Percentiles rank a stretch among this genome's conserved stretches.
Evolutionary conservation across 2,113 vertebrate genomes (phyloP).

Genomic region (Egretta garzetta): DNA sequence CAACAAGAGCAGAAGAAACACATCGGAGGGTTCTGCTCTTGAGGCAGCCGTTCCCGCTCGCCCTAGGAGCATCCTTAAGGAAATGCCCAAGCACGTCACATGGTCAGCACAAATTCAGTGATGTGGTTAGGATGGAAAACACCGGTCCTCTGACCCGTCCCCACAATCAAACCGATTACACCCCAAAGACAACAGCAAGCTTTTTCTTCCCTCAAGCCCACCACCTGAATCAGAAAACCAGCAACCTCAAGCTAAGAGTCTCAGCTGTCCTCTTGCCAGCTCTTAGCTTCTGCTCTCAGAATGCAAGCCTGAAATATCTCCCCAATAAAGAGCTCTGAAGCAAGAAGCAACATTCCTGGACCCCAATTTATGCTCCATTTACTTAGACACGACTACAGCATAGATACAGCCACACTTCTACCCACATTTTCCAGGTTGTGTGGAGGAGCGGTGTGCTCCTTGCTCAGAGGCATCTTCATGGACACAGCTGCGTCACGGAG

Average conservation of each 20-base stretch:
- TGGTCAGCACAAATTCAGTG: too few relatives aligned
- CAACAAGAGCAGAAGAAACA: neutral
- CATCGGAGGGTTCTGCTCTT: neutral
- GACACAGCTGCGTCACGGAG: neutral
- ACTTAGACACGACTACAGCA: neutral
- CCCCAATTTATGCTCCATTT: neutral
- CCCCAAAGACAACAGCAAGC: neutral
- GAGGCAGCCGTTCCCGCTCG: rapidly evolving
- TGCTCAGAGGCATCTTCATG: neutral
- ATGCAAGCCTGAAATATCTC: neutral
- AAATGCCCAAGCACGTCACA: neutral
- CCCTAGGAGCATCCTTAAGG: neutral
- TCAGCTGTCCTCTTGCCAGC: neutral
- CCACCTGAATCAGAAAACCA: neutral
- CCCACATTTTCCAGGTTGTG: too few relatives aligned
- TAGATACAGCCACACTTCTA: neutral
- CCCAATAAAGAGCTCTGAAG: neutral
- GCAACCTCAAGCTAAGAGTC: neutral
- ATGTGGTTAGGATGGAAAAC: neutral
- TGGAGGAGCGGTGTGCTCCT: neutral
- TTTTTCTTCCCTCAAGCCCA: neutral
- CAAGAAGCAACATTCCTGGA: neutral
- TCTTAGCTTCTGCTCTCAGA: neutral
- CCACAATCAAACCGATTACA: neutral
- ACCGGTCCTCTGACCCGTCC: too few relatives aligned